Conservation (phyloP, 92 coral and sea anemone genomes). For the Epizoanthus stellaris region DNA sequence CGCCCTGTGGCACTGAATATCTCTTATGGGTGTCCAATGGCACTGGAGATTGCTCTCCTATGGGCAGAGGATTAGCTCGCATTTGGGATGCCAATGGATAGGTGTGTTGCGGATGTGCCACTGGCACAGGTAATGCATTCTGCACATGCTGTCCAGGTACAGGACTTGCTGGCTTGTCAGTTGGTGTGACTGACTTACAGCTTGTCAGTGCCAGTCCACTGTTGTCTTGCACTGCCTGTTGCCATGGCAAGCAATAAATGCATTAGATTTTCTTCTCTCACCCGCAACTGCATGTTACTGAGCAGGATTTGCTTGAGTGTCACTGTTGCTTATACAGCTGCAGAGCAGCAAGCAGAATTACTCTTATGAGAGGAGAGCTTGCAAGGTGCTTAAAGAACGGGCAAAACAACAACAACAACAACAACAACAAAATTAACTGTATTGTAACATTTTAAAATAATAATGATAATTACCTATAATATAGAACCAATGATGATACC, state of each 20-base stretch:
- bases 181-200: slow-evolving; percentile 6
- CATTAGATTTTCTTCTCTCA: slow-evolving; percentile 5
- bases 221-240: slow-evolving; percentile 33
- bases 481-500: too few species aligned
- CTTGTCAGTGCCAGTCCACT: slow-evolving; percentile 4
- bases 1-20: neutral
- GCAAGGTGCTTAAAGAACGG: too few species aligned
- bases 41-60: neutral
- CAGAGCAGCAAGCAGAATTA: neutral
- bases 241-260: slow-evolving; percentile 31
- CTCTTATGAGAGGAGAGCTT: neutral
- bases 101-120: neutral
- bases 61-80: neutral
- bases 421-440: too few species aligned
- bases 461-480: too few species aligned
- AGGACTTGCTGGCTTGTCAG: slow-evolving; percentile 8
- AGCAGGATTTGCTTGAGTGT: neutral
- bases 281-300: neutral
- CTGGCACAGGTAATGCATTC: slow-evolving; percentile 29
- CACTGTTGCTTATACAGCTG: neutral
- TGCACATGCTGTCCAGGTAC: slow-evolving; percentile 7
- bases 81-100: neutral
- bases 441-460: too few species aligned
- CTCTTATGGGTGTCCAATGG: neutral
- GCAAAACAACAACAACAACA: too few species aligned